A percentile compares a stretch with the other conserved stretches of the same genome.
These are phyloP conservation scores for Sialis fuliginosa DNA, from an alignment of 2,888 invertebrate genomes.

Conservation along the genomic window DNA sequence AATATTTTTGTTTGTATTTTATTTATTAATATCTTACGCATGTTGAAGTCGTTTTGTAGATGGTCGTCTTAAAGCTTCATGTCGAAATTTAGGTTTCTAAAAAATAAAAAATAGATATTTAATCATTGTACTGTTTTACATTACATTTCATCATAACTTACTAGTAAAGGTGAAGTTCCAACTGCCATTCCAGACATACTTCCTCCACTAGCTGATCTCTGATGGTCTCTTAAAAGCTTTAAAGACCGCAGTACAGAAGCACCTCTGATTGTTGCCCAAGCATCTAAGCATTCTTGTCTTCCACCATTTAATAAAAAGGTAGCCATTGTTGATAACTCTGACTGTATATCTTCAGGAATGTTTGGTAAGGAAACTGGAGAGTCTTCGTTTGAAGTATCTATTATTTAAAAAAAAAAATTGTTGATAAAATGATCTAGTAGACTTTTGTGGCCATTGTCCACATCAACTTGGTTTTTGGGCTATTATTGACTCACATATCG, in stretches of 20 bases:
- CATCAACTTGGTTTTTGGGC: too few species aligned
- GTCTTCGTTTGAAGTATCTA: conserved; percentile 28
- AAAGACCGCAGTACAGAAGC: conserved; percentile 59
- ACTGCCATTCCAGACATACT: conserved; percentile 36
- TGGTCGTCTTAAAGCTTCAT: conserved; percentile 55
- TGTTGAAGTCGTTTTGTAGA: conserved; percentile 71
- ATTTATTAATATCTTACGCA: conserved; percentile 32
- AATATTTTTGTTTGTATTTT: neutral
- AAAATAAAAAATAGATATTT: conserved; percentile 11
- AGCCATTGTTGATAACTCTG: conserved; percentile 61
- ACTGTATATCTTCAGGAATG: conserved; percentile 48
- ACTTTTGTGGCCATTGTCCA: neutral
- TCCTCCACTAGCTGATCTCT: conserved; percentile 58
- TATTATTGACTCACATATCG: neutral
- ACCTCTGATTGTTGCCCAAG: conserved; percentile 58
- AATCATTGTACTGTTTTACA: neutral
- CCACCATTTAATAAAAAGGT: conserved; percentile 70
- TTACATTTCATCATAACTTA: conserved; percentile 17
- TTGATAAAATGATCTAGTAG: neutral
- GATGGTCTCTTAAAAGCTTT: conserved; percentile 60
- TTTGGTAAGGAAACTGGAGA: conserved; percentile 41
- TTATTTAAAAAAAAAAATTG: conserved; percentile 3
- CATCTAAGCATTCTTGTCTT: conserved; percentile 53
- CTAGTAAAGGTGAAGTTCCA: conserved; percentile 37
- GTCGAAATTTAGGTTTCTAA: conserved; percentile 51